Base-by-base conservation (phyloP, 2,888 invertebrate genomes). In the Sarcophaga variegata region DNA sequence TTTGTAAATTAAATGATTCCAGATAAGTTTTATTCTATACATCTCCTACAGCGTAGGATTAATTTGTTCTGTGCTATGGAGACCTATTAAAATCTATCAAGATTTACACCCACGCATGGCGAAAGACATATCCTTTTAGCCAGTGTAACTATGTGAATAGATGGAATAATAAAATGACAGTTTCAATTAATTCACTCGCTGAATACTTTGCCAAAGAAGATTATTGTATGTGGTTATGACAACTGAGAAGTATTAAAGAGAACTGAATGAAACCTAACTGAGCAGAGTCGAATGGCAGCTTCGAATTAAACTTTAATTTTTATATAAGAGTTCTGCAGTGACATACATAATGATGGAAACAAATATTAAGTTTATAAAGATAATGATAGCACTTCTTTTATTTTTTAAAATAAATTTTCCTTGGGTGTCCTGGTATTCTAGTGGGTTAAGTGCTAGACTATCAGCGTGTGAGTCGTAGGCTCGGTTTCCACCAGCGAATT, bases 201-300 rank as follows among this genome's bases (percentile, higher is more conserved):
- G 77, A 62, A 22, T 72, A 72, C 66, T 78, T 4, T 72, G 20
- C 60, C 37, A 67, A 72, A 78, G 67, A 20, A 49, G 67, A 78
- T 83, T 83, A 72, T 62, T 71, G 77, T 83, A 66, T 76, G 82
- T 83, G 77, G 77, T 67, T 77, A 83, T 83, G 82, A 72, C 77
- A 83, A 83, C 72, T 83, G 67, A 78, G 5, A 27, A 62, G 62
- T 62, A 17, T 25, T 77, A 72, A 78, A 45, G 60, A 25, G 12
- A 72, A 78, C 17, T 22, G 22, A 22, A 22, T 22, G 2, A 49
- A 14, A 54, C 17, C 4, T 14, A 14, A 67, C 10, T 27, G 27
- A 37, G 12, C 17, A n/a, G 27, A 66, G 66, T 17, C 2, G 27
- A 17, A 27, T 5, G 27, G 37, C 5, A 66, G 3, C 4, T 37